Conservation (phyloP, 2,888 invertebrate genomes). For the Brenthis ino region DNA sequence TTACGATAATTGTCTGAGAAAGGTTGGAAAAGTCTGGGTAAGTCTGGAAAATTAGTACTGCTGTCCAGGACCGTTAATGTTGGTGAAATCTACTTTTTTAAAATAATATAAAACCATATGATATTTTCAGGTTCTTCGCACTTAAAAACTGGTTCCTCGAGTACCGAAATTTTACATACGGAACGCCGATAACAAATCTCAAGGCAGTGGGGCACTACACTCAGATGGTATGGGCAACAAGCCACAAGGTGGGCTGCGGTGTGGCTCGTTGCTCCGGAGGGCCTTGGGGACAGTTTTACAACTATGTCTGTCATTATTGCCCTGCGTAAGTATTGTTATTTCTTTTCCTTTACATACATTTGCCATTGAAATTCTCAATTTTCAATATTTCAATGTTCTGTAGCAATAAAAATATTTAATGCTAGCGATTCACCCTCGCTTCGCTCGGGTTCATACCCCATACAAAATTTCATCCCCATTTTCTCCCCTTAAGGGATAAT, state of each 20-base stretch:
- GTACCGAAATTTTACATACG: constrained; percentile 88
- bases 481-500: too few relatives aligned
- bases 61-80: too few relatives aligned
- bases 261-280: constrained; percentile 86
- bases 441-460: too few relatives aligned
- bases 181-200: constrained; percentile 82
- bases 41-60: too few relatives aligned
- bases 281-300: constrained; percentile 85
- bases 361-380: neutral
- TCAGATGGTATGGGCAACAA: constrained; percentile 91
- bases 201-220: constrained; percentile 89
- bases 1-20: too few relatives aligned
- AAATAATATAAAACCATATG: neutral
- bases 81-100: too few relatives aligned
- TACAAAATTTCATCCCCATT: too few relatives aligned
- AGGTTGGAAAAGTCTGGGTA: too few relatives aligned
- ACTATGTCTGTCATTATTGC: constrained; percentile 93
- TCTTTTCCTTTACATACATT: neutral
- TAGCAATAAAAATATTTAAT: neutral
- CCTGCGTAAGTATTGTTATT: constrained; percentile 85
- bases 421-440: too few relatives aligned
- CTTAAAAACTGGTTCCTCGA: constrained; percentile 90
- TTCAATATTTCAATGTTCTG: neutral
- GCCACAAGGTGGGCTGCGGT: constrained; percentile 90
- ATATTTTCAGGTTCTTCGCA: constrained; percentile 87